Percentiles rank a stretch among this genome's conserved stretches.
These are phyloP conservation scores for Eospalax fontanierii DNA, from an alignment of 2,797 vertebrate species.

Conservation along the genomic window DNA sequence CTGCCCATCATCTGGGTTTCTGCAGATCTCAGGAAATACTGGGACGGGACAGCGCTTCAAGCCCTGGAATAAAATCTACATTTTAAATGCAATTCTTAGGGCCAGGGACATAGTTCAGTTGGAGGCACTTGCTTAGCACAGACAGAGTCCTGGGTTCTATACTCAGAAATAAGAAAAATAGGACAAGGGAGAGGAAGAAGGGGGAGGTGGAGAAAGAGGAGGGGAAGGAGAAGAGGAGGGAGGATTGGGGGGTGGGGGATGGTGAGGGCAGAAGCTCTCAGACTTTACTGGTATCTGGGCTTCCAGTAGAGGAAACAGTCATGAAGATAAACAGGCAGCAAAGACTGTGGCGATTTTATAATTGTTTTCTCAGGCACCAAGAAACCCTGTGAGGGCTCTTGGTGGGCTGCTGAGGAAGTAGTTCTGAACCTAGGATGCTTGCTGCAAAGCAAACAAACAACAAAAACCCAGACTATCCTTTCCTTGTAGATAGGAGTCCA, in stretches of 20 bases:
- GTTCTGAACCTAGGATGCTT: not conserved
- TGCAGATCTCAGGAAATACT: not conserved
- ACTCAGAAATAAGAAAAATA: not conserved
- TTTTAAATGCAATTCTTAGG: not conserved
- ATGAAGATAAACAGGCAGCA: constrained; percentile 1
- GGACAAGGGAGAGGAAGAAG: no score
- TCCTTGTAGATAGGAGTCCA: not conserved
- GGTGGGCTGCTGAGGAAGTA: not conserved
- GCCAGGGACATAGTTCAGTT: not conserved
- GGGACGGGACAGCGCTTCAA: not conserved
- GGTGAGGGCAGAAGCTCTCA: not conserved
- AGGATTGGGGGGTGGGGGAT: no score
- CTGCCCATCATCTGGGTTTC: not conserved
- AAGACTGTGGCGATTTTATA: not conserved
- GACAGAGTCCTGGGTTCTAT: not conserved
- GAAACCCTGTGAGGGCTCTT: not conserved
- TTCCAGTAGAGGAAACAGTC: constrained; percentile 44
- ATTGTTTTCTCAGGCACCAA: not conserved
- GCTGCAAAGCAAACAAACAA: not conserved
- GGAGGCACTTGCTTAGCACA: not conserved
- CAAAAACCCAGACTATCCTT: not conserved
- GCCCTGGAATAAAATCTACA: not conserved
- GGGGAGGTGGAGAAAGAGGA: no score
- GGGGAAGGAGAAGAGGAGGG: no score
- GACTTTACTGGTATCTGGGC: not conserved